Evolutionary conservation across 2,888 invertebrate species (phyloP).

Genomic region (Diarsia dahlii): DNA sequence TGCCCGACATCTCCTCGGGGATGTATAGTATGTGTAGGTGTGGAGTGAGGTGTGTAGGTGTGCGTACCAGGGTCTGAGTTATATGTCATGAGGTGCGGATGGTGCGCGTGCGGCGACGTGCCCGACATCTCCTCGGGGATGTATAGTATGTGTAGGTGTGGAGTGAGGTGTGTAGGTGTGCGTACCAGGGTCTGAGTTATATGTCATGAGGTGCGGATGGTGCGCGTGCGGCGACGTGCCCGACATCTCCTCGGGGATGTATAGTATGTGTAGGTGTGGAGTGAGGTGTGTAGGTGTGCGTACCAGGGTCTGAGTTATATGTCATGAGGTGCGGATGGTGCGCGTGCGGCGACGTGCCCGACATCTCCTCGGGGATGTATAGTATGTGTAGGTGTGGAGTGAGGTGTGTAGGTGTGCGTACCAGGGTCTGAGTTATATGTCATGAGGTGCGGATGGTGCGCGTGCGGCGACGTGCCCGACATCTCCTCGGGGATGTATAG

Average conservation of each 20-base stretch:
- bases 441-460: slow-evolving; percentile 76
- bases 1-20: too few species aligned
- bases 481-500: too few species aligned
- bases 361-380: too few species aligned
- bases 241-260: too few species aligned
- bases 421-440: slow-evolving; percentile 87
- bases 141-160: too few species aligned
- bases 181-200: slow-evolving; percentile 86
- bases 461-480: too few species aligned
- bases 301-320: slow-evolving; percentile 86
- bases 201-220: slow-evolving; percentile 81
- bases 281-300: slow-evolving; percentile 32
- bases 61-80: slow-evolving; percentile 85
- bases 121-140: too few species aligned
- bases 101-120: slow-evolving; percentile 47
- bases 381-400: too few species aligned
- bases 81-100: slow-evolving; percentile 82
- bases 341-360: background rate
- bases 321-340: slow-evolving; percentile 80
- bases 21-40: too few species aligned
- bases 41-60: background rate
- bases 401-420: slow-evolving; percentile 55
- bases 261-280: too few species aligned
- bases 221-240: slow-evolving; percentile 32
- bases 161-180: background rate